phyloP scores from a whole-genome alignment of 2,113 vertebrate species.

The Epinephelus fuscoguttatus region DNA sequence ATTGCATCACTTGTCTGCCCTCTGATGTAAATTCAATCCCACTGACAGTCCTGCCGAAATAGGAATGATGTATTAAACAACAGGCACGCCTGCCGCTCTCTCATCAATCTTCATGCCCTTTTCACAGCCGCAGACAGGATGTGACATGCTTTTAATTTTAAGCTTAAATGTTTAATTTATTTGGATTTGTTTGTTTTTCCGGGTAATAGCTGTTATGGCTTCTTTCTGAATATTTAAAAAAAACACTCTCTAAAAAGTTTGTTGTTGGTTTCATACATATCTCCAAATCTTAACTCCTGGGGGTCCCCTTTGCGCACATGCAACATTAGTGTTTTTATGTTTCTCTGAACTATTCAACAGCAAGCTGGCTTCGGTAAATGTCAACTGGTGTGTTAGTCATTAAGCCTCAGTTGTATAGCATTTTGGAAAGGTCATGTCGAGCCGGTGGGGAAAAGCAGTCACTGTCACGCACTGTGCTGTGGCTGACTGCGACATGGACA shows the following conservation, averaged over 20 bases:
- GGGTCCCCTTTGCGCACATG: slow-evolving; percentile 35
- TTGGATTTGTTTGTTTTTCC: slow-evolving; percentile 6
- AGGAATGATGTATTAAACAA: slow-evolving; percentile 63
- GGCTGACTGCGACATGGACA: slow-evolving; percentile 26
- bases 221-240: not conserved
- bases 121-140: slow-evolving; percentile 43
- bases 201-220: not conserved
- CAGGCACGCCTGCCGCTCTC: slow-evolving; percentile 38
- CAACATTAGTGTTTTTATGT: slow-evolving; percentile 69
- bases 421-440: slow-evolving; percentile 80
- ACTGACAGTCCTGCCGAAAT: slow-evolving; percentile 65
- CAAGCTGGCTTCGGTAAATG: slow-evolving; percentile 78
- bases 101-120: slow-evolving; percentile 74
- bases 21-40: slow-evolving; percentile 76
- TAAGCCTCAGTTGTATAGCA: slow-evolving; percentile 68
- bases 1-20: slow-evolving; percentile 48
- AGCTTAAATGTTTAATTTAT: slow-evolving; percentile 18
- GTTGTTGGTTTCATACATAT: slow-evolving; percentile 8
- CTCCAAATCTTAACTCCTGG: slow-evolving; percentile 7
- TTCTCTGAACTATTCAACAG: slow-evolving; percentile 59
- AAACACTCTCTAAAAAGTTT: not conserved
- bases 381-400: slow-evolving; percentile 80
- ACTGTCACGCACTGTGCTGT: slow-evolving; percentile 47
- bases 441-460: slow-evolving; percentile 65
- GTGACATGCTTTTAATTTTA: slow-evolving; percentile 23